Percentiles rank a stretch among this genome's conserved stretches.
These are phyloP conservation scores for Pseudomugil gertrudae DNA, from an alignment of 2,797 vertebrate genomes.

Conservation along the genomic window DNA sequence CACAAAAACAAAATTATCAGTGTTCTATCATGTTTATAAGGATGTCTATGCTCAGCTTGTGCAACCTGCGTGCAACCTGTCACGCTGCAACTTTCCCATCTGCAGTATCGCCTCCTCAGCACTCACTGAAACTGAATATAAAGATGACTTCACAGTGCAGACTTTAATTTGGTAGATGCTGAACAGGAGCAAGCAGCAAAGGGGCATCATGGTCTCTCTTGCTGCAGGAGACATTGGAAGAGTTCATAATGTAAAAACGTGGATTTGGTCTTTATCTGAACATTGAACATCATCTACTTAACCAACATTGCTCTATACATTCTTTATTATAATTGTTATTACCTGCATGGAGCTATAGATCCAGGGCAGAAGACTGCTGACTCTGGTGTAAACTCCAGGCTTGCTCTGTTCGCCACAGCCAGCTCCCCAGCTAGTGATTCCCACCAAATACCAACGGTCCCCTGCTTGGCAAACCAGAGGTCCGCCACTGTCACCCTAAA, in stretches of 20 bases:
- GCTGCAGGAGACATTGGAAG: conserved; percentile 51
- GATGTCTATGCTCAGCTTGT: neutral
- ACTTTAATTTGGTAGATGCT: conserved; percentile 11
- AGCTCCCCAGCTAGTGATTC: conserved; percentile 93
- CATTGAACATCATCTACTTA: neutral
- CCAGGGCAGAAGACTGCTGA: conserved; percentile 86
- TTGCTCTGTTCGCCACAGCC: conserved; percentile 87
- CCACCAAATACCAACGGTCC: conserved; percentile 85
- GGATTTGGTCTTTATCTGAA: neutral
- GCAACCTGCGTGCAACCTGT: conserved; percentile 11
- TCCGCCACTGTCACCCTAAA: conserved; percentile 93
- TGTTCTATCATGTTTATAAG: neutral
- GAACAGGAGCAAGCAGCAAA: conserved; percentile 11
- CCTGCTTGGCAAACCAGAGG: conserved; percentile 87
- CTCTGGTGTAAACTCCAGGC: conserved; percentile 89
- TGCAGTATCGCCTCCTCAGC: neutral
- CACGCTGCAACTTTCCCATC: neutral
- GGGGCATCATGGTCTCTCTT: conserved; percentile 46
- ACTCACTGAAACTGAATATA: conserved; percentile 3
- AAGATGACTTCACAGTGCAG: conserved; percentile 38
- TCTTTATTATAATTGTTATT: conserved; percentile 29
- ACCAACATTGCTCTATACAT: neutral
- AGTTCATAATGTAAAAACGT: conserved; percentile 6
- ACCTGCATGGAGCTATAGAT: conserved; percentile 92
- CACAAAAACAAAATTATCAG: conserved; percentile 8